These are phyloP conservation scores for Ceuthmochares aereus DNA, from an alignment of 2,113 vertebrate genomes.

Conservation along the genomic window DNA sequence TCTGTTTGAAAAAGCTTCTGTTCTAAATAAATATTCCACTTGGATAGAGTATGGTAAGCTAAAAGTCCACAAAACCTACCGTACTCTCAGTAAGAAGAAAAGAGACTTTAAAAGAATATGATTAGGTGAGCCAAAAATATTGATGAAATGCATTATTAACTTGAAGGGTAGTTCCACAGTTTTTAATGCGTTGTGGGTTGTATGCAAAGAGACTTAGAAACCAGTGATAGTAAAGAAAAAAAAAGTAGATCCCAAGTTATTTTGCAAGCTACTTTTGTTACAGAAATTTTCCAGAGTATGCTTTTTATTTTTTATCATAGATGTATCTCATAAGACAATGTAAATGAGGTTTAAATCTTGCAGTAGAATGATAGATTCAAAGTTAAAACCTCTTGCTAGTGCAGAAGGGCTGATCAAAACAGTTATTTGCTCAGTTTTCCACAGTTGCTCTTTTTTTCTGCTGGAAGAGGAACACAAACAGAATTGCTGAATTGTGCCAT, in stretches of 20 bases:
- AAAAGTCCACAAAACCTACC: neutral
- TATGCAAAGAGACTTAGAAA: neutral
- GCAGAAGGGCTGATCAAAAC: neutral
- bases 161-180: neutral
- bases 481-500: neutral
- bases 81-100: neutral
- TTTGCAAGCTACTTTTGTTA: neutral
- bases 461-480: conserved; percentile 31
- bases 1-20: neutral
- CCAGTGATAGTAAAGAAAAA: neutral
- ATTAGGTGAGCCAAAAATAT: neutral
- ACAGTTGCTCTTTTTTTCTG: conserved; percentile 44
- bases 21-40: neutral
- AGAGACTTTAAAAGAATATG: neutral
- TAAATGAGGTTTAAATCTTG: neutral
- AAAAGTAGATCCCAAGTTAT: neutral
- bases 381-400: neutral
- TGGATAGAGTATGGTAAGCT: neutral
- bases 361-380: neutral
- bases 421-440: conserved; percentile 16
- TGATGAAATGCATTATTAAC: neutral
- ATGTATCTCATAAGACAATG: neutral
- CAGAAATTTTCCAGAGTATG: neutral
- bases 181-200: neutral
- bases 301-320: neutral